A percentile compares a stretch with the other conserved stretches of the same genome.
Conservation (phyloP, 2,888 invertebrate species). For the Nesidiocoris tenuis region DNA sequence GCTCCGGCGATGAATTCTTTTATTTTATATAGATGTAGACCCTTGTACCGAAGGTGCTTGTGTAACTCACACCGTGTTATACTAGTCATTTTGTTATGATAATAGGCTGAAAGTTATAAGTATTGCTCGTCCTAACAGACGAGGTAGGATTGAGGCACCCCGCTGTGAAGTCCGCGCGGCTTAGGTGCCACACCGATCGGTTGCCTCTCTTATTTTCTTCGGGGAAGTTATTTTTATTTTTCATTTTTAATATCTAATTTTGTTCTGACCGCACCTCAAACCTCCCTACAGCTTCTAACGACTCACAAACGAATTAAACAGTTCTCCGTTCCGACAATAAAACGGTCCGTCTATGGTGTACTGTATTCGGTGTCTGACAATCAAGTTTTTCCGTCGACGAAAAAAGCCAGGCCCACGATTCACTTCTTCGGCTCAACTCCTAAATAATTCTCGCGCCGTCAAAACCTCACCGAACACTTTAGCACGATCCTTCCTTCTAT, state of each 20-base stretch:
- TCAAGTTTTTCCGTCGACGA: constrained; percentile 8
- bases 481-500: neutral
- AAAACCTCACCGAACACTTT: neutral
- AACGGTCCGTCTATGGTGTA: neutral
- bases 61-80: neutral
- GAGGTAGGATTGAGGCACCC: neutral
- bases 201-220: neutral
- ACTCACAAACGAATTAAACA: constrained; percentile 32
- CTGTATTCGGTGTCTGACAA: constrained; percentile 8
- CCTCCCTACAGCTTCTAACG: constrained; percentile 20
- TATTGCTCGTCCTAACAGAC: neutral
- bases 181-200: neutral
- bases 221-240: neutral
- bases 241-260: constrained; percentile 15
- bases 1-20: neutral
- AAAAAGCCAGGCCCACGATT: constrained; percentile 9
- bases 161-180: neutral
- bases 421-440: constrained; percentile 1
- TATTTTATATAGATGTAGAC: neutral
- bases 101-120: neutral
- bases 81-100: neutral
- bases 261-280: constrained; percentile 16
- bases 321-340: constrained; percentile 16
- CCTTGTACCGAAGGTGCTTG: neutral
- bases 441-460: constrained; percentile 12